These are phyloP conservation scores for Drosophila fulvimacula DNA, from an alignment of 2,888 invertebrate genomes.

Conservation along the genomic window DNA sequence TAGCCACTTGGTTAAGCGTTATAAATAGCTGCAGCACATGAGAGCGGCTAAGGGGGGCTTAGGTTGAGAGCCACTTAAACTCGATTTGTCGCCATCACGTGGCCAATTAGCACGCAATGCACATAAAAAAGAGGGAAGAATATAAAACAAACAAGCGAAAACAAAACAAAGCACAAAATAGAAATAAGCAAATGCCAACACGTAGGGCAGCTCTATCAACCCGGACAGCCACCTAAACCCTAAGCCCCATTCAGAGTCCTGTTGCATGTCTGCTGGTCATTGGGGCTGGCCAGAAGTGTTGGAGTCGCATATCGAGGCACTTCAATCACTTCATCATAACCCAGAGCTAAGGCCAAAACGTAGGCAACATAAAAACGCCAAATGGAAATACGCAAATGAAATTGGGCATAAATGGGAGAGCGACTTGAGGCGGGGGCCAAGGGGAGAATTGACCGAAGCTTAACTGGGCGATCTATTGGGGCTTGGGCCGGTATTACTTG, in stretches of 20 bases:
- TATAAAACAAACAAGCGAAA: conserved; percentile 24
- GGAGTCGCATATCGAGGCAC: conserved; percentile 36
- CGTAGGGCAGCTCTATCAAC: conserved; percentile 23
- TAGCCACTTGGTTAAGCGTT: background rate
- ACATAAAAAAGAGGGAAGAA: conserved; percentile 46
- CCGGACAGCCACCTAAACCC: background rate
- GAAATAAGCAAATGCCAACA: conserved; percentile 59
- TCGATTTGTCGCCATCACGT: conserved; percentile 78
- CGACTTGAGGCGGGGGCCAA: background rate
- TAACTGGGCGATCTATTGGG: conserved; percentile 15
- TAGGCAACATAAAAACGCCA: conserved; percentile 54
- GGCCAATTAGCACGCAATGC: conserved; percentile 77
- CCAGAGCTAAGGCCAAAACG: conserved; percentile 35
- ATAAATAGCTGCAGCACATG: background rate
- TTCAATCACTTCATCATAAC: conserved; percentile 78
- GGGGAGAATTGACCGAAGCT: background rate
- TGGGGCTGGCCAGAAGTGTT: conserved; percentile 44
- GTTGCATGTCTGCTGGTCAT: conserved; percentile 71
- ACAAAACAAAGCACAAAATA: conserved; percentile 47
- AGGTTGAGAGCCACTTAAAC: conserved; percentile 57
- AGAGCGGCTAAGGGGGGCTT: background rate
- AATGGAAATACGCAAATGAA: conserved; percentile 63
- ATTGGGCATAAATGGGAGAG: conserved; percentile 52
- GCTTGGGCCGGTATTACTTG: conserved; percentile 35
- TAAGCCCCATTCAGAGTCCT: background rate